Percentiles rank a stretch among this genome's conserved stretches.
Conservation (phyloP, 2,113 vertebrate species). For the Melierax canorus region DNA sequence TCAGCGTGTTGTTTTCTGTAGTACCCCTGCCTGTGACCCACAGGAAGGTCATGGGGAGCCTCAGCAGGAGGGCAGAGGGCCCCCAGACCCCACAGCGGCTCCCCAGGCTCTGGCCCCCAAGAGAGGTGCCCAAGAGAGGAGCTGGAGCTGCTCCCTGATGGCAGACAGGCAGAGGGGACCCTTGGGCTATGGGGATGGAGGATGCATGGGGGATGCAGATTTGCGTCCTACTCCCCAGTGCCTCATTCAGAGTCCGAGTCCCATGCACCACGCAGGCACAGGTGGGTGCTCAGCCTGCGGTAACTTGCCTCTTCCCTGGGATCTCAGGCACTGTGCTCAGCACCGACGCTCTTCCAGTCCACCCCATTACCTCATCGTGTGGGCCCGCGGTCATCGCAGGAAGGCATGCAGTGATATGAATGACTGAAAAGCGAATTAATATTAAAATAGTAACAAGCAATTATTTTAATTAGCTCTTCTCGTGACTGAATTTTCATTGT, state of each 20-base stretch:
- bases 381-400: not conserved
- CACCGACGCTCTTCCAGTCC: not conserved
- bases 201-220: not conserved
- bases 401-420: not conserved
- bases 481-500: not conserved
- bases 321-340: not conserved
- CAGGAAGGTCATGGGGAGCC: not conserved
- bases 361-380: not conserved
- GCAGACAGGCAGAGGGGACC: not conserved
- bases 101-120: not conserved
- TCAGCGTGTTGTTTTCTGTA: not conserved
- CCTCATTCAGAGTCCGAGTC: not conserved
- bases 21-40: not conserved
- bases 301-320: not conserved
- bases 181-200: accelerated
- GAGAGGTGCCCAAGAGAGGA: not conserved
- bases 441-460: constrained; percentile 2
- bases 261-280: accelerated
- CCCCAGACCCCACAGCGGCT: accelerated
- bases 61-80: not conserved
- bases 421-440: not conserved
- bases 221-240: not conserved
- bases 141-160: accelerated
- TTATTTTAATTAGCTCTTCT: constrained; percentile 36
- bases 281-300: not conserved